Evolutionary conservation across 2,113 vertebrate species (phyloP), one percentile per base, ranked within the genome.

Genomic region (Opisthocomus hoazin): DNA sequence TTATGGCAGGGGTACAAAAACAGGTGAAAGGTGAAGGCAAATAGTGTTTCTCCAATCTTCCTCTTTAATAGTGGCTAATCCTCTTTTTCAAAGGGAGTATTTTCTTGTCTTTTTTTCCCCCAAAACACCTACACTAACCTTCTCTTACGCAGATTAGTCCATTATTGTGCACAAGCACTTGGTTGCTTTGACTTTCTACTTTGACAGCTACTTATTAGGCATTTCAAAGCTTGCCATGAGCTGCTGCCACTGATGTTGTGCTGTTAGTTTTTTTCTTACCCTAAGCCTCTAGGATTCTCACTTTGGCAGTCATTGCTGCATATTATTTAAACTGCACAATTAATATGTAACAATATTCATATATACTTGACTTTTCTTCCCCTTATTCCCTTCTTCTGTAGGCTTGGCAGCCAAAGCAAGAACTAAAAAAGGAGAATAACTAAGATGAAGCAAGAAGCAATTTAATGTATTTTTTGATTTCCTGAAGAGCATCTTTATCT

Each of bases 381-480:
- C 20, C 20, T 32, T 37, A 9, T 46, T 45, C n/a, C 48, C 24
- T 71, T 56, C 23, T 51, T 9, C 20, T 58, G 51, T 6, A 27
- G 32, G 43, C 51, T 71, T 85, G 10, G 4, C n/a, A 93, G 41
- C 3, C 15, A 76, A 69, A 66, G 45, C 54, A 32, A 69, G 12
- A 23, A 68, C 6, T 18, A 56, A 70, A 24, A 27, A 94, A 90
- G 17, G 43, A 84, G 70, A 97, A 63, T 36, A 94, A 91, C 7
- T 90, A 61, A 94, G 56, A 30, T 75, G 75, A 92, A 97, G 34
- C 41, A 94, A 86, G 36, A 84, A 89, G 21, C 60, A 91, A 92
- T 95, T 94, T 79, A 93, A 96, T 93, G 54, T 58, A 76, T 54
- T 87, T 96, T 83, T 78, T 96, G 84, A 83, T 96, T 95, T 96